phyloP scores from a whole-genome alignment of 2,797 vertebrate genomes.

The Rhincodon typus region DNA sequence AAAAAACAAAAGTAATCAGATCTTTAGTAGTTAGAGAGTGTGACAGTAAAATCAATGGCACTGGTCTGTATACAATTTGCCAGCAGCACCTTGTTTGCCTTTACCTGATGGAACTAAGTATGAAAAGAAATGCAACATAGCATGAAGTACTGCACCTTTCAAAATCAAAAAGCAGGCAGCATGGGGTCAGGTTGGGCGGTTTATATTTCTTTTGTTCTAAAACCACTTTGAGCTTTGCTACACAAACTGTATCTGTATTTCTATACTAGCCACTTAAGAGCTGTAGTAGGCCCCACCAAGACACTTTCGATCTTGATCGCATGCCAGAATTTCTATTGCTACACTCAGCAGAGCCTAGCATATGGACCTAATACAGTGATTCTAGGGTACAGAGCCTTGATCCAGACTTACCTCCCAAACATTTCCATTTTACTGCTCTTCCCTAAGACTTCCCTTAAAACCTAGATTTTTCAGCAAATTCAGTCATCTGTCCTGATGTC shows the following conservation, averaged over 20 bases:
- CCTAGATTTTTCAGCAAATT: neutral
- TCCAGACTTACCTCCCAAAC: neutral
- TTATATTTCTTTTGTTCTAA: neutral
- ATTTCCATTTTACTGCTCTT: neutral
- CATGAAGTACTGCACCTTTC: neutral
- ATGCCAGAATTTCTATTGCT: neutral
- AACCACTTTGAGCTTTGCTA: no score
- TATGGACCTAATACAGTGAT: neutral
- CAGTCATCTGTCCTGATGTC: neutral
- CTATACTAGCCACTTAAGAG: neutral
- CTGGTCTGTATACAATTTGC: neutral
- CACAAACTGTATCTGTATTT: neutral
- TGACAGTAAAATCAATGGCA: neutral
- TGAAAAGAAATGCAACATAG: slow-evolving; percentile 24
- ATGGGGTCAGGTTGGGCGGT: neutral
- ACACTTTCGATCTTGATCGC: neutral
- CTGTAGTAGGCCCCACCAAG: neutral
- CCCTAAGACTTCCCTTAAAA: neutral
- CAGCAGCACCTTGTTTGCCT: neutral
- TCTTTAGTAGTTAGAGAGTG: neutral
- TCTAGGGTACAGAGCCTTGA: neutral
- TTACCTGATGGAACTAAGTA: neutral
- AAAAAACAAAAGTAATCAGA: slow-evolving; percentile 9
- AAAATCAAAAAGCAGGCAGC: slow-evolving; percentile 2
- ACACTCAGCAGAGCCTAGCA: neutral